Base-by-base conservation (phyloP, 2,888 invertebrate species). In the Scaeva pyrastri region DNA sequence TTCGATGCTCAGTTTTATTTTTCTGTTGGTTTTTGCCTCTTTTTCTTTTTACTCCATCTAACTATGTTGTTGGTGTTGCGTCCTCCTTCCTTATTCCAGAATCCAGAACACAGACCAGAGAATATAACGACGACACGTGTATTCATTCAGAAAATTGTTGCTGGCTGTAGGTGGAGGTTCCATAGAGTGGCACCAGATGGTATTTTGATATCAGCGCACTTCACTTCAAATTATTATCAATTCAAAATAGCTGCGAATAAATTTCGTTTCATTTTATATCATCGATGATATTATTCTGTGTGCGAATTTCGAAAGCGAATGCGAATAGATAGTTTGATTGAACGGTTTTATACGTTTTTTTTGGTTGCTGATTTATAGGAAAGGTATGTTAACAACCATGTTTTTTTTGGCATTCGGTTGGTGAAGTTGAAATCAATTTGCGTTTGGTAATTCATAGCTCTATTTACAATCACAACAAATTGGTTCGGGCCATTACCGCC, bases 181-280 rank as follows among this genome's bases (percentile, higher is more conserved):
- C 3, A 3, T 11, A 56, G 31, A 11, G 31, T 31, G 11, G 23
- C 52, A 56, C 50, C 85, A 81, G 81, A 77, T 81, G 85, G 68
- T 71, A 43, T 73, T 77, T 66, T 56, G 48, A 60, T 74, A 82
- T 78, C 73, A 82, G 36, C 56, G 41, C 70, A 82, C 73, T 86
- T 74, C 74, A 66, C 52, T 74, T 39, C 77, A 74, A 82, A 86
- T 86, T 86, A 66, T 66, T 66, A 82, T 86, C 82, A 78, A 82
- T 86, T 78, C 76, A 81, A 85, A 76, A 43, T 72, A 76, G 66
- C 60, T 68, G 60, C 45, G 58, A 72, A 66, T 31, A 68, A 80
- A 48, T 75, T 60, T 39, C 16, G 21, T 36, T 39, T 58, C 11
- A 45, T 70, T 80, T 60, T 11, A 72, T 72, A 48, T 55, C 31